A percentile compares a stretch with the other conserved stretches of the same genome.
These are phyloP conservation scores for Pelobates fuscus DNA, from an alignment of 2,113 vertebrate genomes.

Conservation along the genomic window DNA sequence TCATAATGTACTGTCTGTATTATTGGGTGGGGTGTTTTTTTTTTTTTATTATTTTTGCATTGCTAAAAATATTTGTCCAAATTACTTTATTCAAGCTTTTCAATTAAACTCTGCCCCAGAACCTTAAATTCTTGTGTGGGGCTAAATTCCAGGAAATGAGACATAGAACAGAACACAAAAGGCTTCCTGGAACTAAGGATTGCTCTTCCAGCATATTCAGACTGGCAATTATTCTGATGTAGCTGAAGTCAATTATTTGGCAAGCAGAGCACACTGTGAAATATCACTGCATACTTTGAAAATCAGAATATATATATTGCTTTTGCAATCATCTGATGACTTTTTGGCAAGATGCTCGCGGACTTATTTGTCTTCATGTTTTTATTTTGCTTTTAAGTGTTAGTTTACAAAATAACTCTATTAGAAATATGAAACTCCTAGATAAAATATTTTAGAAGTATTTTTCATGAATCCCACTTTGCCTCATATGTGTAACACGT, in stretches of 20 bases:
- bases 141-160: not conserved
- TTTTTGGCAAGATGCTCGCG: not conserved
- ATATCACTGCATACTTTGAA: not conserved
- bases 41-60: too few species aligned
- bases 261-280: not conserved
- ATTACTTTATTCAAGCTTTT: not conserved
- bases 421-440: too few species aligned
- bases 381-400: not conserved
- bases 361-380: not conserved
- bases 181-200: not conserved
- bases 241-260: conserved; percentile 10
- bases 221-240: not conserved
- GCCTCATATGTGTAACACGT: too few species aligned
- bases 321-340: not conserved
- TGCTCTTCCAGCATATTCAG: conserved; percentile 1
- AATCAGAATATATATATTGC: not conserved
- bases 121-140: not conserved
- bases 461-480: too few species aligned
- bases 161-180: not conserved
- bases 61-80: too few species aligned
- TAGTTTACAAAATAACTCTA: not conserved
- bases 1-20: too few species aligned
- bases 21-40: too few species aligned
- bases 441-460: too few species aligned
- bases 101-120: not conserved